Evolutionary conservation across 2,888 invertebrate species (phyloP).

Genomic region (Philhelius pedissequus): DNA sequence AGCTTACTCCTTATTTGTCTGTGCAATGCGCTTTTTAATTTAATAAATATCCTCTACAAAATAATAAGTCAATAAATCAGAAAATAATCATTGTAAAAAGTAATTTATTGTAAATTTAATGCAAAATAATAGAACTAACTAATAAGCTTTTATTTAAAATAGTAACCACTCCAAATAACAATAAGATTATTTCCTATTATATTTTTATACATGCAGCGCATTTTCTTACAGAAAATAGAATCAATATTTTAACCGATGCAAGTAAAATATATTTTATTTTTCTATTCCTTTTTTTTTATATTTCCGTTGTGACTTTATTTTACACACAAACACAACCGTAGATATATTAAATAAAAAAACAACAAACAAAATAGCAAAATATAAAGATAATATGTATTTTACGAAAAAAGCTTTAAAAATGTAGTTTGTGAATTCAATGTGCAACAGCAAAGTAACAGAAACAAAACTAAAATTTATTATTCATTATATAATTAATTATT

Average conservation of each 20-base stretch:
- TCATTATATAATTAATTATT: no score
- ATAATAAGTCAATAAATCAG: neutral
- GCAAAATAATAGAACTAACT: neutral
- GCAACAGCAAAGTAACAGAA: constrained; percentile 14
- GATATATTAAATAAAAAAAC: constrained; percentile 15
- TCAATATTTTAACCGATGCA: constrained; percentile 54
- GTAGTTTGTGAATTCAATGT: constrained; percentile 54
- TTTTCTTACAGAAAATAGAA: constrained; percentile 55
- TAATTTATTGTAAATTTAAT: neutral
- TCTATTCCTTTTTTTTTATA: constrained; percentile 39
- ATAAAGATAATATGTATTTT: constrained; percentile 54
- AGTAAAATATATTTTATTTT: constrained; percentile 67
- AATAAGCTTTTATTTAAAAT: constrained; percentile 10
- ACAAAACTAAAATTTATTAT: neutral
- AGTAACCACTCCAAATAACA: neutral
- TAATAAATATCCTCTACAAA: neutral
- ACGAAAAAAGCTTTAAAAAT: constrained; percentile 52
- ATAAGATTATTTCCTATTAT: neutral
- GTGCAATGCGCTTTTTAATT: constrained; percentile 11
- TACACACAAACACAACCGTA: constrained; percentile 20
- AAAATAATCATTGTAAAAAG: constrained; percentile 5
- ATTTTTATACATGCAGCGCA: constrained; percentile 11
- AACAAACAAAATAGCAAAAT: constrained; percentile 51
- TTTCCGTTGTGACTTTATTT: constrained; percentile 33
- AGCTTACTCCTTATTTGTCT: constrained; percentile 8